Evolutionary conservation across 2,113 vertebrate species (phyloP), one percentile per base, ranked within the genome.

Genomic region (Shinisaurus crocodilurus): DNA sequence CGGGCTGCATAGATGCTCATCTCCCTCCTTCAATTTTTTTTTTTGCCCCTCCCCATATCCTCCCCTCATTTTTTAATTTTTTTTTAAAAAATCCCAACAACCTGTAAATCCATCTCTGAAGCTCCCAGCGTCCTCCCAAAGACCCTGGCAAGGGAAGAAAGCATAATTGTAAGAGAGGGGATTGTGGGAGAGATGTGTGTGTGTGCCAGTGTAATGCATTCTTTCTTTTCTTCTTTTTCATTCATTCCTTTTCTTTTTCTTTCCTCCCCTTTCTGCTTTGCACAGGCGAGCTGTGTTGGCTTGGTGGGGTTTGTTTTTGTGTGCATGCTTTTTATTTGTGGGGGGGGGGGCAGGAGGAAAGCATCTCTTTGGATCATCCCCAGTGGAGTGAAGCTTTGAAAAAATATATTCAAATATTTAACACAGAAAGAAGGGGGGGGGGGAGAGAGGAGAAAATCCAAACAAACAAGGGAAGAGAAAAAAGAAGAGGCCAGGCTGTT

Each of bases 181-280:
- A 25, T 37, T 8, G 9, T 5, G 37, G 18, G 40, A 20, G 65
- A 69, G 83, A 20, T 69, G 8, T 27, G 60, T 63, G 60, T 5
- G 60, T 63, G 20, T n/a, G n/a, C n/a, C n/a, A 63, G 60, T 63
- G 5, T 63, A 4, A 63, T 63, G 60, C 5, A 63, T 69, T 32
- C 29, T 8, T 32, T 45, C 29, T 6, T 34, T 16, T 18, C 32
- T 6, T 10, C 13, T 6, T 15, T 1, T 23, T 16, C 3, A 0
- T 6, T 45, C 25, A 40, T 9, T 20, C 37, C 40, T 12, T 18
- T 5, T 6, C 15, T 8, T 0, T 4, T 37, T 25, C 5, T 1
- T 25, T 20, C 6, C 7, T 8, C 1, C 15, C 1, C 16, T 45
- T 1, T 10, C 43, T 20, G 16, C 4, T 27, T n/a, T 54, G 25